phyloP scores from a whole-genome alignment of 2,797 vertebrate species.

The Podargus strigoides region DNA sequence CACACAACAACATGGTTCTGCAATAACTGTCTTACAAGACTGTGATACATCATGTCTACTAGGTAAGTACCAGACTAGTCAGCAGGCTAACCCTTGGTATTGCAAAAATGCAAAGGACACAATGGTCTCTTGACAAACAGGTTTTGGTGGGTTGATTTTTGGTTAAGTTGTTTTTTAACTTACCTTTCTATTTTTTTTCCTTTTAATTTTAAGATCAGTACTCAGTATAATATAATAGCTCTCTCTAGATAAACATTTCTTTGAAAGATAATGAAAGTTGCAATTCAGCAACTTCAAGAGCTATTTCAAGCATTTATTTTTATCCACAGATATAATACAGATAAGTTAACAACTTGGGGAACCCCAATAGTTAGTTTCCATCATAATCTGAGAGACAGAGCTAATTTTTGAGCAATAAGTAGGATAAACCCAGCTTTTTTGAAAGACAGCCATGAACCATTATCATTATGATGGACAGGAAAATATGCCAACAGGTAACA shows the following conservation, averaged over 20 bases:
- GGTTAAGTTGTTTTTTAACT: background rate
- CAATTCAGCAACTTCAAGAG: background rate
- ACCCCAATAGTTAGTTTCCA: background rate
- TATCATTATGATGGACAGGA: background rate
- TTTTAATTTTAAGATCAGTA: background rate
- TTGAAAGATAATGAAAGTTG: background rate
- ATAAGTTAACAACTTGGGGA: background rate
- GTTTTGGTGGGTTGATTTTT: background rate
- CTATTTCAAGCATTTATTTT: background rate
- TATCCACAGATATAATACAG: background rate
- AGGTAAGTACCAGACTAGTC: background rate
- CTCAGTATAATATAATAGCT: background rate
- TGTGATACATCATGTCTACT: no score
- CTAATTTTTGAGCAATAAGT: background rate
- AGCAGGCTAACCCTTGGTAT: background rate
- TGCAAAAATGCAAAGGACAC: background rate
- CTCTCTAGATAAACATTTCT: background rate
- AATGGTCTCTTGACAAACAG: background rate
- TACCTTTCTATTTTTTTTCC: background rate
- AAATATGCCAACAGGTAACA: background rate
- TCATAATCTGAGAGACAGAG: background rate
- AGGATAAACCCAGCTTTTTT: background rate
- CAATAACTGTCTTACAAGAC: background rate
- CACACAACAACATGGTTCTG: background rate
- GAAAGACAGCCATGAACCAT: background rate